Percentiles rank a stretch among this genome's conserved stretches.
These are phyloP conservation scores for Caenorhabditis imperialis DNA, from an alignment of 2,888 invertebrate species.

Conservation along the genomic window DNA sequence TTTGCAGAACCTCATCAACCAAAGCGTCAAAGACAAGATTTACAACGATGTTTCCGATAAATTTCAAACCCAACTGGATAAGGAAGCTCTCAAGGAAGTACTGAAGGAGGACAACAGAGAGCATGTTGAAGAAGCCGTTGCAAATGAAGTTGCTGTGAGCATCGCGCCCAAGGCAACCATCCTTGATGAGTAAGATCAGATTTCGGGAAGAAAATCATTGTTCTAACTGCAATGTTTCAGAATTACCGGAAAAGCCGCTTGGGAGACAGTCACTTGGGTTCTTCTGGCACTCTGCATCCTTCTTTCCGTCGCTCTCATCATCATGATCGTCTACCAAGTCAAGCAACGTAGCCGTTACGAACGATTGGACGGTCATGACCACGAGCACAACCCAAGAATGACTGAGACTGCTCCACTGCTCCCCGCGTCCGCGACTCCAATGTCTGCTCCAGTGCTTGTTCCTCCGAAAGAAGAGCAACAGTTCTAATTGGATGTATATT, in stretches of 20 bases:
- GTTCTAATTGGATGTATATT: conserved; percentile 33
- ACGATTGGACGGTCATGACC: conserved; percentile 56
- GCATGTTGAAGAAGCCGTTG: conserved; percentile 4
- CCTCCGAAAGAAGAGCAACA: conserved; percentile 52
- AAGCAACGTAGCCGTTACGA: conserved; percentile 57
- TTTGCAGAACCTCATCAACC: conserved; percentile 27
- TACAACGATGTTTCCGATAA: conserved; percentile 41
- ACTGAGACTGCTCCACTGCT: conserved; percentile 43
- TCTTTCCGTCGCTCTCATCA: conserved; percentile 62
- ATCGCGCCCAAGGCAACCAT: conserved; percentile 54
- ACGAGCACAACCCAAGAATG: conserved; percentile 4
- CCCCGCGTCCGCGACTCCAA: conserved; percentile 44
- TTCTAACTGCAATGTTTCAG: conserved; percentile 27
- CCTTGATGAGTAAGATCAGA: conserved; percentile 53
- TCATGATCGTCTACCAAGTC: conserved; percentile 64
- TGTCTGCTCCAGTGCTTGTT: conserved; percentile 44
- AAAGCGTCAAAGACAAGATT: conserved; percentile 36
- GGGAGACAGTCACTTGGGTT: conserved; percentile 69
- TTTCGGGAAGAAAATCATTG: too few species aligned
- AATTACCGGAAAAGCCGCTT: conserved; percentile 64
- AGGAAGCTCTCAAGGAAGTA: conserved; percentile 50
- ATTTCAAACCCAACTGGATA: conserved; percentile 52
- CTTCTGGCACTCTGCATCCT: conserved; percentile 68
- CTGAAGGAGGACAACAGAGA: conserved; percentile 38
- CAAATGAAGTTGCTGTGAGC: conserved; percentile 15